Conservation (phyloP, 2,888 invertebrate species). For the Volucella zonaria region DNA sequence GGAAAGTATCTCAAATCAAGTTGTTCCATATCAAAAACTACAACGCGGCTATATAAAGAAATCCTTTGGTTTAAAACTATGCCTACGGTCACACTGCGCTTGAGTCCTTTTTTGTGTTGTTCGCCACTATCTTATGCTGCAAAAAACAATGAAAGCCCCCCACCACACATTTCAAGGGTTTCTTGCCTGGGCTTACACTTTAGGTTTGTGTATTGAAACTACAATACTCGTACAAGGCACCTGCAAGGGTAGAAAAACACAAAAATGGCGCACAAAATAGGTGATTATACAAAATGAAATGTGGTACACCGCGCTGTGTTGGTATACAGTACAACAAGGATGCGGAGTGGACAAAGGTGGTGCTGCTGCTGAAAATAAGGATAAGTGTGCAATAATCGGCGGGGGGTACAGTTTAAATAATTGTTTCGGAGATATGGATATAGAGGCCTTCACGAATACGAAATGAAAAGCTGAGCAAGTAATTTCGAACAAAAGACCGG, state of each 20-base stretch:
- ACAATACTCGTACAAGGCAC: too few species aligned
- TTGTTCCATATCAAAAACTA: too few species aligned
- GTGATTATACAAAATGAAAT: slow-evolving; percentile 23
- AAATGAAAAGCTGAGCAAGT: slow-evolving; percentile 7
- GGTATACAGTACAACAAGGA: background rate
- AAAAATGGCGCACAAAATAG: slow-evolving; percentile 16
- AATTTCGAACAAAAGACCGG: slow-evolving; percentile 7
- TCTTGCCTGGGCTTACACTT: background rate
- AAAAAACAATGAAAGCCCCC: background rate
- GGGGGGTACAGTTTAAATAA: slow-evolving; percentile 37
- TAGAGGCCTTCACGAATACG: slow-evolving; percentile 2
- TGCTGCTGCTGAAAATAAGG: slow-evolving; percentile 29
- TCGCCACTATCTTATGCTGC: slow-evolving; percentile 9
- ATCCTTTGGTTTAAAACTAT: too few species aligned
- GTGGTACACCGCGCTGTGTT: slow-evolving; percentile 25
- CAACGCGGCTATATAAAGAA: too few species aligned
- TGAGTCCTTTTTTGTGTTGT: background rate
- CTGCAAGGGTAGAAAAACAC: background rate
- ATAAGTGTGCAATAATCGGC: slow-evolving; percentile 37
- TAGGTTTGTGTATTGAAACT: background rate
- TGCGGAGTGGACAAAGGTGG: background rate
- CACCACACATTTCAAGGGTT: background rate
- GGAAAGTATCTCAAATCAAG: too few species aligned
- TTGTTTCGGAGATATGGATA: slow-evolving; percentile 30
- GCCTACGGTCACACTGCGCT: background rate